These are phyloP conservation scores for Agrochola lychnidis DNA, from an alignment of 2,888 invertebrate genomes.

Conservation along the genomic window DNA sequence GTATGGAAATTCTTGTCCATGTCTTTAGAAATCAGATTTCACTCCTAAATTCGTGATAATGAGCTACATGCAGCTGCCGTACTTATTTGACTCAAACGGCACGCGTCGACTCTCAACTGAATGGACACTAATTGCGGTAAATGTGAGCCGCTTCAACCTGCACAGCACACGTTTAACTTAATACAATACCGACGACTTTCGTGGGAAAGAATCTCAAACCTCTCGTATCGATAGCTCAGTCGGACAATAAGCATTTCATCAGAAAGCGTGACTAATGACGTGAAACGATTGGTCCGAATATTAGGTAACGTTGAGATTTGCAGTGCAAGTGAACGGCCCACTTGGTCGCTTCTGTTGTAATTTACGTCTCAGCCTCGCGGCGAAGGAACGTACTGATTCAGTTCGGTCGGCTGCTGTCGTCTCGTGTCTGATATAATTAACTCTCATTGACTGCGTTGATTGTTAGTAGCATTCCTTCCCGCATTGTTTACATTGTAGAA, in stretches of 20 bases:
- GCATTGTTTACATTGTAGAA: conserved; percentile 76
- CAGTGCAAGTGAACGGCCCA: conserved; percentile 79
- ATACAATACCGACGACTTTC: conserved; percentile 72
- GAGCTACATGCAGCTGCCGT: conserved; percentile 70
- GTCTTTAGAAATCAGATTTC: not conserved
- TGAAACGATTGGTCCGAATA: conserved; percentile 76
- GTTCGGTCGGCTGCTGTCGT: conserved; percentile 74
- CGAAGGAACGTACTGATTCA: conserved; percentile 65
- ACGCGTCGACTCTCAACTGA: conserved; percentile 79
- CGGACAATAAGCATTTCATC: conserved; percentile 74
- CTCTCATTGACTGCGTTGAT: conserved; percentile 80
- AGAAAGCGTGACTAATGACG: conserved; percentile 80
- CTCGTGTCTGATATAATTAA: conserved; percentile 82
- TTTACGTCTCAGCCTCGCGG: conserved; percentile 76
- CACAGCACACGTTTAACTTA: conserved; percentile 75
- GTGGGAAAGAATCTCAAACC: conserved; percentile 79
- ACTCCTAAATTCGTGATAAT: conserved; percentile 38
- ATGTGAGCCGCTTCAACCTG: conserved; percentile 76
- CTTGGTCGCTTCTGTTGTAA: conserved; percentile 80
- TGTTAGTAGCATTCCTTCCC: conserved; percentile 71
- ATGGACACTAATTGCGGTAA: conserved; percentile 85
- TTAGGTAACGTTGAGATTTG: conserved; percentile 80
- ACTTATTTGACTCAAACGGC: conserved; percentile 78
- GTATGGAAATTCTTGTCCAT: conserved; percentile 22
- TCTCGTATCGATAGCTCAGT: conserved; percentile 68